Conservation (phyloP, 2,888 invertebrate genomes). For the Liopterus haemorrhoidalis region DNA sequence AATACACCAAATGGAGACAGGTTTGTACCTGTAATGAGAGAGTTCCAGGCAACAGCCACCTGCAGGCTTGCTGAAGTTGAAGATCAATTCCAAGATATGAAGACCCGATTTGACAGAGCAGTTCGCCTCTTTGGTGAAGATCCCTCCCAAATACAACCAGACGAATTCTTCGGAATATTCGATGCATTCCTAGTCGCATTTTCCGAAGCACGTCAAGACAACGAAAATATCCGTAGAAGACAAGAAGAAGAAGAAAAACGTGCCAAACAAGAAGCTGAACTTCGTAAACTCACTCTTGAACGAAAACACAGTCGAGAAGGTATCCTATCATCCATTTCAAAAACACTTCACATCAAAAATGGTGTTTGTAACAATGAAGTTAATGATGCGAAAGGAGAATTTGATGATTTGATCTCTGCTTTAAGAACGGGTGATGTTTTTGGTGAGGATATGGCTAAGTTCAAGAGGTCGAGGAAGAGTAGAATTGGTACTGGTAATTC, state of each 20-base stretch:
- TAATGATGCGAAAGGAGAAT: constrained; percentile 74
- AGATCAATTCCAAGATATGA: constrained; percentile 92
- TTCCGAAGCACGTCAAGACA: constrained; percentile 79
- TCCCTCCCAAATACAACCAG: constrained; percentile 74
- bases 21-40: constrained; percentile 89
- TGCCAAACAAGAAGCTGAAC: constrained; percentile 80
- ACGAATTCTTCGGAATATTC: constrained; percentile 89
- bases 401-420: constrained; percentile 93
- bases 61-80: constrained; percentile 89
- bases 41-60: constrained; percentile 88
- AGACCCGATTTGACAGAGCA: constrained; percentile 77
- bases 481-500: constrained; percentile 56
- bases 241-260: constrained; percentile 88
- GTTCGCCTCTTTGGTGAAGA: constrained; percentile 89
- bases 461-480: constrained; percentile 69
- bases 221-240: constrained; percentile 74
- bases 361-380: constrained; percentile 51
- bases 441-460: constrained; percentile 92
- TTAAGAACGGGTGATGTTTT: constrained; percentile 91
- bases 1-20: constrained; percentile 63
- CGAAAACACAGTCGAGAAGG: constrained; percentile 76
- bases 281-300: constrained; percentile 82
- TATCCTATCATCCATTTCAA: constrained; percentile 66
- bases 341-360: constrained; percentile 63
- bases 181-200: constrained; percentile 81